Conservation (phyloP, 2,797 vertebrate species). For the Ptychobarbus kaznakovi region DNA sequence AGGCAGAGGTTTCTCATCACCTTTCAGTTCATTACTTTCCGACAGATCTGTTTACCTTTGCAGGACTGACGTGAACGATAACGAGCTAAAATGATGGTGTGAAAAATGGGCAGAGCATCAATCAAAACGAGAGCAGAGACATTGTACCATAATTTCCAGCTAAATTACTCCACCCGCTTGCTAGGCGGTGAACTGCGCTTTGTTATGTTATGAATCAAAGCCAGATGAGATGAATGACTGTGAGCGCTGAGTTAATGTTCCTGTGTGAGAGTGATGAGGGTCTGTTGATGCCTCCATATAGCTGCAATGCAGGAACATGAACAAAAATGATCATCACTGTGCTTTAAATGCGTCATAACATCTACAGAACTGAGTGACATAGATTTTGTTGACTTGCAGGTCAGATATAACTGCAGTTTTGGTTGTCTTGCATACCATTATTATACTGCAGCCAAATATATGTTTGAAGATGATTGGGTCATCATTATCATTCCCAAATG, state of each 20-base stretch:
- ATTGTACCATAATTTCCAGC: constrained; percentile 45
- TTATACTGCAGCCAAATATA: not conserved
- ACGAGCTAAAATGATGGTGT: constrained; percentile 56
- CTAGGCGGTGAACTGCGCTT: constrained; percentile 39
- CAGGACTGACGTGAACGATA: constrained; percentile 59
- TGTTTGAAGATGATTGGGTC: too few species aligned
- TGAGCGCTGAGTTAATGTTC: constrained; percentile 37
- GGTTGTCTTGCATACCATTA: not conserved
- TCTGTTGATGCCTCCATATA: constrained; percentile 14
- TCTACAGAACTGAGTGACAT: not conserved
- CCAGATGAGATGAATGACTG: constrained; percentile 42
- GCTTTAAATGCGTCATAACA: constrained; percentile 10
- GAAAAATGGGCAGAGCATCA: constrained; percentile 59
- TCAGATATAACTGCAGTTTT: not conserved
- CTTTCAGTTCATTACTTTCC: constrained; percentile 45
- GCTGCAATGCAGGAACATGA: constrained; percentile 27
- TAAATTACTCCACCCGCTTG: constrained; percentile 41
- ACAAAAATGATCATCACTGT: constrained; percentile 21
- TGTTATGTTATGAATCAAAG: constrained; percentile 45
- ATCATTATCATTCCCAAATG: not conserved
- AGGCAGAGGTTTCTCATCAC: constrained; percentile 39
- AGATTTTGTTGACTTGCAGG: not conserved
- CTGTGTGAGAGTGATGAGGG: constrained; percentile 34
- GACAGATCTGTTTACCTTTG: constrained; percentile 67
- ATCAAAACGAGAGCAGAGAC: constrained; percentile 50